Evolutionary conservation across 2,797 vertebrate species (phyloP).

Genomic region (Microctenopoma stevenorrisi): DNA sequence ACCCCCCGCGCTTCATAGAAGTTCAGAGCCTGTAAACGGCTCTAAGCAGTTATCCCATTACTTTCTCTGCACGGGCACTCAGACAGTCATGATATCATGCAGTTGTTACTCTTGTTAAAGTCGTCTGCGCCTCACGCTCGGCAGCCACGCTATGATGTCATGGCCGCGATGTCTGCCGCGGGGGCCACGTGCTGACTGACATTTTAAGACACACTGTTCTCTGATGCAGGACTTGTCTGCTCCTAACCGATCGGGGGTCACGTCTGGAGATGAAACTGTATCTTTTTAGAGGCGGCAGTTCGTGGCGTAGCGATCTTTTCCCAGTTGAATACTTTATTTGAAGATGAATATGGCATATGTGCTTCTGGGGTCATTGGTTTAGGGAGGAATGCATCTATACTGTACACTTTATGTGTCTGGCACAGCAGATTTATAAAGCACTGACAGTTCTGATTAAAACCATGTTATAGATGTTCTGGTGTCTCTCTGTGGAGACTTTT

Average conservation of each 20-base stretch:
- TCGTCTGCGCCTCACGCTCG: constrained; percentile 43
- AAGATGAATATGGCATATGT: constrained; percentile 48
- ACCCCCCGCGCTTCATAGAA: constrained; percentile 38
- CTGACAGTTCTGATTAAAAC: constrained; percentile 66
- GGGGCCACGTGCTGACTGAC: constrained; percentile 38
- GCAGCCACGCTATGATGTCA: constrained; percentile 59
- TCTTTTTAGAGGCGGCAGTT: constrained; percentile 15
- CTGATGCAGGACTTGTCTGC: constrained; percentile 20
- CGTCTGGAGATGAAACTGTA: constrained; percentile 2
- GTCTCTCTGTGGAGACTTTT: constrained; percentile 40
- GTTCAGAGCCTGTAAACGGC: constrained; percentile 65
- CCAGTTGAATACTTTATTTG: constrained; percentile 42
- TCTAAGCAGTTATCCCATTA: constrained; percentile 66
- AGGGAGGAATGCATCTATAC: constrained; percentile 41
- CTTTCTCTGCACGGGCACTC: constrained; percentile 58
- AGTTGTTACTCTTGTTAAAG: constrained; percentile 72
- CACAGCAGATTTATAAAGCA: constrained; percentile 66
- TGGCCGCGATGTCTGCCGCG: constrained; percentile 44
- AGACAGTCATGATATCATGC: constrained; percentile 74
- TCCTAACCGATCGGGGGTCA: constrained; percentile 26
- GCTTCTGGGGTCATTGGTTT: constrained; percentile 55
- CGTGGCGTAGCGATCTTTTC: background rate
- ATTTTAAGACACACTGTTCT: constrained; percentile 40
- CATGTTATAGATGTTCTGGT: constrained; percentile 40
- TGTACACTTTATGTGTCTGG: constrained; percentile 63